Base-by-base conservation (phyloP, 1,140 invertebrate genomes). In the Anagrus nilaparvatae region DNA sequence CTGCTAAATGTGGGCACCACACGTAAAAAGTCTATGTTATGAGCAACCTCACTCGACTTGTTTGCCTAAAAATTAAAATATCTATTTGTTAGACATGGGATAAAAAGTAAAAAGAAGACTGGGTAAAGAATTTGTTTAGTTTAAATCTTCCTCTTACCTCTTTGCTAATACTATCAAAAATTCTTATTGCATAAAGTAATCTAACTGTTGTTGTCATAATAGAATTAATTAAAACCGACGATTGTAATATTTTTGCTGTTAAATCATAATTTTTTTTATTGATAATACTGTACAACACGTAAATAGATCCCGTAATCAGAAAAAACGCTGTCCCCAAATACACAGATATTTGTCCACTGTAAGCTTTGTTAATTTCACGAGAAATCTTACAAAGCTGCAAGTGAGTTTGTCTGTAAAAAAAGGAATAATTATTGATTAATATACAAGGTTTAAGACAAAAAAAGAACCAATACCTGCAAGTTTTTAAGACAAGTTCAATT, bases 331-430 rank as follows among this genome's bases (percentile, higher is more conserved):
- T 9, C 18, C 29, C 46, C 45, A 58, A 52, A 9, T 49, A 44
- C 7, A 52, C 12, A 0, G 56, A 38, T 8, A 58, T 47, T 24
- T 56, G 55, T 19, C 48, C 19, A 2, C 55, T 56, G 10, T 38
- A 60, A 2, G 35, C 27, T 3, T 50, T 38, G 30, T 56, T 60
- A 0, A 49, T 21, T 3, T 30, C 37, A 5, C 37, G 46, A 5
- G 46, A 45, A 5, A 38, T 48, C 25, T 46, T 49, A 20, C 52
- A 44, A 24, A 60, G 23, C 29, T 58, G 47, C 6, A 60, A 40
- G 27, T 60, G 55, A 23, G 53, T 40, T 46, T 58, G 51, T 18
- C 58, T 60, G 10, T 14, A 6, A 6, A 14, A 28, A 21, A 31
- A 30, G 17, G 9, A 31, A 20, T 33, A 16, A 20, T 29, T 36